Conservation (phyloP, 2,113 vertebrate species). For the Setophaga coronata region DNA sequence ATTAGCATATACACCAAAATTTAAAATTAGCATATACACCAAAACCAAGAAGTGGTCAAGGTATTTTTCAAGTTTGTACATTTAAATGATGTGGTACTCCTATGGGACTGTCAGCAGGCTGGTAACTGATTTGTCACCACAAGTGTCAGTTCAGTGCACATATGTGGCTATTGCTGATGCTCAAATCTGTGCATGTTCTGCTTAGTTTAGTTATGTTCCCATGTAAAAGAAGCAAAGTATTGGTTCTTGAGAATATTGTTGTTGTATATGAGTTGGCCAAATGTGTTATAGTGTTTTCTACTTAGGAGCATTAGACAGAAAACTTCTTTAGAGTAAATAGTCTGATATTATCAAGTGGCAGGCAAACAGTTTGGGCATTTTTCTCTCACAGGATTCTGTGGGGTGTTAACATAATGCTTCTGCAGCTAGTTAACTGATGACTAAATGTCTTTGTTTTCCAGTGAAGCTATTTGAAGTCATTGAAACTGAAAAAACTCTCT, state of each 20-base stretch:
- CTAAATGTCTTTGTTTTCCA: conserved; percentile 56
- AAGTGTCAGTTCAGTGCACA: not conserved
- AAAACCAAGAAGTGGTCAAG: not conserved
- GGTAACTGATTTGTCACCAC: not conserved
- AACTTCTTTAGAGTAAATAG: not conserved
- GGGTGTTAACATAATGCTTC: not conserved
- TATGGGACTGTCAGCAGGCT: not conserved
- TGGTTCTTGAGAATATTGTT: not conserved
- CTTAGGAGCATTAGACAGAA: not conserved
- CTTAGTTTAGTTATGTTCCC: not conserved
- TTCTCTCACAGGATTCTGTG: not conserved
- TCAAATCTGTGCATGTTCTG: not conserved
- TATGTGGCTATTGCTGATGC: not conserved
- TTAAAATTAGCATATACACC: not conserved
- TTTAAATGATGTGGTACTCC: not conserved
- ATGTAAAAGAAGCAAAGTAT: not conserved
- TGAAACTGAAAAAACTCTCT: conserved; percentile 95
- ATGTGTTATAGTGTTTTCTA: not conserved
- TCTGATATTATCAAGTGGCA: not conserved
- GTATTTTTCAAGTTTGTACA: not conserved
- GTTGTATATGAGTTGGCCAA: not conserved
- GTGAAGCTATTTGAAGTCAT: conserved; percentile 98
- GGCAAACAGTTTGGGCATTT: not conserved
- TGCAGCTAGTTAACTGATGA: not conserved
- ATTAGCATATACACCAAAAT: not conserved